A percentile compares a stretch with the other conserved stretches of the same genome.
Evolutionary conservation across 2,888 invertebrate genomes (phyloP).

Genomic region (Caenorhabditis becei): DNA sequence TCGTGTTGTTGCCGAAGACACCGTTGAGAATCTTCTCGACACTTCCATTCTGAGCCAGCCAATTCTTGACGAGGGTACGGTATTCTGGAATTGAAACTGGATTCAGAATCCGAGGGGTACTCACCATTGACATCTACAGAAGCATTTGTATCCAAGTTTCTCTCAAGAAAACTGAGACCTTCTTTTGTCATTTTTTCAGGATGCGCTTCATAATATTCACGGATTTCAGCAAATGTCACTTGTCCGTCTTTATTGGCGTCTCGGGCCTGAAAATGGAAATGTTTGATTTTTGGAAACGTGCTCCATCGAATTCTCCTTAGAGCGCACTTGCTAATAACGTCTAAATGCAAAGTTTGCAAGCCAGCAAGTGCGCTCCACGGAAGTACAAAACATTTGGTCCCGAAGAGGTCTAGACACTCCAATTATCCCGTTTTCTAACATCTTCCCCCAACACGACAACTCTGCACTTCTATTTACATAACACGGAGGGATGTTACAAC

Average conservation of each 20-base stretch:
- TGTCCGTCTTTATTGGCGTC: slow-evolving; percentile 41
- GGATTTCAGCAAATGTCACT: slow-evolving; percentile 45
- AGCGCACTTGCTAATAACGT: no score
- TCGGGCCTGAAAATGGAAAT: slow-evolving; percentile 20
- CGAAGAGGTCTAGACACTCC: not conserved
- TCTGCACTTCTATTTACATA: not conserved
- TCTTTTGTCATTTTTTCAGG: slow-evolving; percentile 56
- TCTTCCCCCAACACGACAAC: not conserved
- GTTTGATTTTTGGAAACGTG: not conserved
- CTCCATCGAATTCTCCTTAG: no score
- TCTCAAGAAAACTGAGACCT: slow-evolving; percentile 56
- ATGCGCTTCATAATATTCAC: slow-evolving; percentile 46
- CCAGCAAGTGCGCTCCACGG: not conserved
- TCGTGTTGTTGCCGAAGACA: slow-evolving; percentile 44
- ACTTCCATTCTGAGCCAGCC: slow-evolving; percentile 54
- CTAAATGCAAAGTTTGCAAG: no score
- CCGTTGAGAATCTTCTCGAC: slow-evolving; percentile 42
- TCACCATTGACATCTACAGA: slow-evolving; percentile 29
- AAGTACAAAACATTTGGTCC: not conserved
- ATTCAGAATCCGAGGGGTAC: not conserved
- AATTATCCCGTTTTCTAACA: not conserved
- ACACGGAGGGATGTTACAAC: not conserved
- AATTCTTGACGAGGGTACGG: slow-evolving; percentile 37
- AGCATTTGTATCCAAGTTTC: slow-evolving; percentile 32
- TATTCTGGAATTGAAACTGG: slow-evolving; percentile 37